Evolutionary conservation across 2,888 invertebrate species (phyloP), one percentile per base, ranked within the genome.

Genomic region (Digitonthophagus gazella): DNA sequence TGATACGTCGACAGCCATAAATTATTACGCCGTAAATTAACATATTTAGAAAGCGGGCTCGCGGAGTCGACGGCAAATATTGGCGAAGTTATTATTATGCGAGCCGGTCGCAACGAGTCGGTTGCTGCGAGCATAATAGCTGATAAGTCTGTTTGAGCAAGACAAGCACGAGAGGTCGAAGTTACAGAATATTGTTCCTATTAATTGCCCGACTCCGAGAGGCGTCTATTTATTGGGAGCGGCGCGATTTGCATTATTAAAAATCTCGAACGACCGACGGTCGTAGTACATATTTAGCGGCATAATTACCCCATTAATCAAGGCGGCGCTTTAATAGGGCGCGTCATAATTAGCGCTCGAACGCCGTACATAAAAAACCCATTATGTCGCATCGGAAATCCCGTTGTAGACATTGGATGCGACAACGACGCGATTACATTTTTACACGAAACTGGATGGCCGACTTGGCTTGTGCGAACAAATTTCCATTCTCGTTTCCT

Each of bases 341-440:
- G 20, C 18, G 61, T 61, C 61, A 61, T 61, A 61, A 61, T 61
- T 61, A 61, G 20, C 19, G 18, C 61, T 18, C 61, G 18, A 18
- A 19, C 61, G 61, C 61, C 61, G 61, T n/a, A 61, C 61, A 61
- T 20, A 19, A 61, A 61, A 61, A 61, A 61, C 61, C 61, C 61
- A 61, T 61, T 61, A 61, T 19, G 61, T 20, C 19, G 18, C 19
- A 15, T 61, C 61, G 61, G 61, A 61, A 61, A 61, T 61, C 61
- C 61, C 61, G 61, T 61, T 61, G 61, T 61, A 61, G 20, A 61
- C 61, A 61, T 61, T 61, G 20, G 61, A 18, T 18, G 20, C 18
- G 20, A 61, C 61, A 61, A 61, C 61, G 20, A 19, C 6, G 4
- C 61, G 19, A 61, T 61, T 61, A 61, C 19, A 61, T 18, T 19